These are phyloP conservation scores for Rhipidura dahli DNA, from an alignment of 2,113 vertebrate species.

Conservation along the genomic window DNA sequence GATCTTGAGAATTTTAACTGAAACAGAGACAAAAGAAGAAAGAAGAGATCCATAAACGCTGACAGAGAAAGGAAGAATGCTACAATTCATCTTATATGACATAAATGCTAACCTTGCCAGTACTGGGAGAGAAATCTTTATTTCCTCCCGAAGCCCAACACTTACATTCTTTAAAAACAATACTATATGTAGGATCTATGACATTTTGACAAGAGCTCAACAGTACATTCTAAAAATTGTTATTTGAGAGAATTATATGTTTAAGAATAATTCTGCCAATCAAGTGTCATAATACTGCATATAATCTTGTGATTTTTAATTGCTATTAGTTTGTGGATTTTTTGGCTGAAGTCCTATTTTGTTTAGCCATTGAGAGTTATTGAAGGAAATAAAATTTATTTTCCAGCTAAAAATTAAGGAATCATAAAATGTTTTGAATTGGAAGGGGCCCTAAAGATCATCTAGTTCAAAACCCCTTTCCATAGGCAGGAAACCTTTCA, in stretches of 20 bases:
- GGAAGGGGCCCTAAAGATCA: background rate
- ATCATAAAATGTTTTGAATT: background rate
- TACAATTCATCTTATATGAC: background rate
- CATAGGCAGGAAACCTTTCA: background rate
- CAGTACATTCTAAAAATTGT: background rate
- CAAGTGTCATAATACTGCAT: background rate
- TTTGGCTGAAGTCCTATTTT: background rate
- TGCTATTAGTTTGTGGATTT: background rate
- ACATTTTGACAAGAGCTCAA: background rate
- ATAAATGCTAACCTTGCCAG: background rate
- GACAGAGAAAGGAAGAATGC: background rate
- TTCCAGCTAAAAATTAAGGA: background rate
- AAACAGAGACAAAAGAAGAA: background rate
- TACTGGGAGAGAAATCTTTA: slow-evolving; percentile 7
- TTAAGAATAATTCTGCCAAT: background rate
- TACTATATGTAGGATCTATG: background rate
- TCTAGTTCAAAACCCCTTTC: background rate
- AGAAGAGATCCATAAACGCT: background rate
- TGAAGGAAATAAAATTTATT: background rate
- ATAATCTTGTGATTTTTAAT: background rate
- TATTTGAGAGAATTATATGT: background rate
- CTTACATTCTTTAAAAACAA: background rate
- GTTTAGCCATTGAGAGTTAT: background rate
- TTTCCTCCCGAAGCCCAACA: background rate
- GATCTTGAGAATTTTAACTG: background rate